Conservation (phyloP, 2,113 vertebrate genomes). For the Thunnus thynnus region DNA sequence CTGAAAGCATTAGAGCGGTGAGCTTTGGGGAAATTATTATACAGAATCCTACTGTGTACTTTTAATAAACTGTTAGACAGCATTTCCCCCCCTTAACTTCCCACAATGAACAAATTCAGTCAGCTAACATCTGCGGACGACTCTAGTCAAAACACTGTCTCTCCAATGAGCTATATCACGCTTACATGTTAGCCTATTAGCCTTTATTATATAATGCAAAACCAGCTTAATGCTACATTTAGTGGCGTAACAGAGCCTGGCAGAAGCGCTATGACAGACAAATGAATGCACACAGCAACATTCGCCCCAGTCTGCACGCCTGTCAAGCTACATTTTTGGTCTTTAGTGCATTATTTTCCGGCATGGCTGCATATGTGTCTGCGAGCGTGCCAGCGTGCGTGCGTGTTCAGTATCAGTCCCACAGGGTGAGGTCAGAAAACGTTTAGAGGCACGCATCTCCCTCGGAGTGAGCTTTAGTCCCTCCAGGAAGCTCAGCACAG, state of each 20-base stretch:
- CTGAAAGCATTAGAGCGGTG: background rate
- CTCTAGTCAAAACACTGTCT: slow-evolving; percentile 45
- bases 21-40: background rate
- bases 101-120: slow-evolving; percentile 6
- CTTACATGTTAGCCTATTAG: slow-evolving; percentile 47
- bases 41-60: background rate
- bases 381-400: background rate
- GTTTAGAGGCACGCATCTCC: slow-evolving; percentile 49
- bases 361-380: background rate
- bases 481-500: slow-evolving; percentile 45
- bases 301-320: background rate
- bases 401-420: slow-evolving; percentile 7
- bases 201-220: slow-evolving; percentile 48
- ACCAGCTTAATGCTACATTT: slow-evolving; percentile 61
- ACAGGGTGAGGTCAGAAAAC: slow-evolving; percentile 50
- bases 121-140: slow-evolving; percentile 17
- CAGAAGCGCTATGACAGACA: slow-evolving; percentile 27
- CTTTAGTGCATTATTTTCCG: background rate
- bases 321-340: slow-evolving; percentile 26
- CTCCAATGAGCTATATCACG: slow-evolving; percentile 23
- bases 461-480: slow-evolving; percentile 39
- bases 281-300: slow-evolving; percentile 19
- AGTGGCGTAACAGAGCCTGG: slow-evolving; percentile 33
- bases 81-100: background rate
- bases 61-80: background rate